A percentile compares a stretch with the other conserved stretches of the same genome.
phyloP scores from a whole-genome alignment of 1,140 invertebrate species.

The Pseudoatta argentina region DNA sequence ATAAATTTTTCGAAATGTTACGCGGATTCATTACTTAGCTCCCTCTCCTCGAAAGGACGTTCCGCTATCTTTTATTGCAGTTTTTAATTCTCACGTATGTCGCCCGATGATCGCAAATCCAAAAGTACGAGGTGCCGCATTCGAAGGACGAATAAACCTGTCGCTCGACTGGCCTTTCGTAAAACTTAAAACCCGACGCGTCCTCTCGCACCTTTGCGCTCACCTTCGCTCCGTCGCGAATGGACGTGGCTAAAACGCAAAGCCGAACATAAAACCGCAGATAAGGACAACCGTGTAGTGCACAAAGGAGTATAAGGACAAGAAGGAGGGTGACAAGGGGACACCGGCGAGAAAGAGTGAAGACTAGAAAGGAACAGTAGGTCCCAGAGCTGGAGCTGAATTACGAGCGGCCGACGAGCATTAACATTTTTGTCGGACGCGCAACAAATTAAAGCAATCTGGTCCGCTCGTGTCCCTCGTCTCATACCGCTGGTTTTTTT shows the following conservation, averaged over 20 bases:
- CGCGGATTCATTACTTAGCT: conserved; percentile 1
- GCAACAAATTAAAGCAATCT: conserved; percentile 84
- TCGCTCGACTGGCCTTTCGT: conserved; percentile 69
- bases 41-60: neutral
- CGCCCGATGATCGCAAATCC: conserved; percentile 70
- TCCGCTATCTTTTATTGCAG: neutral
- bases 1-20: neutral
- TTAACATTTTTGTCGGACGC: conserved; percentile 82
- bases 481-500: conserved; percentile 53
- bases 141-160: conserved; percentile 73
- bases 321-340: conserved; percentile 35
- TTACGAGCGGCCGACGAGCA: conserved; percentile 81
- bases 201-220: conserved; percentile 24
- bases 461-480: conserved; percentile 77
- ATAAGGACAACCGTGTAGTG: conserved; percentile 79
- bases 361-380: conserved; percentile 57
- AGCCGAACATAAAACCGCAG: conserved; percentile 82
- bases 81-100: conserved; percentile 49
- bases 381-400: conserved; percentile 70
- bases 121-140: conserved; percentile 69
- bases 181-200: conserved; percentile 72
- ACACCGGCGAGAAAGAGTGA: conserved; percentile 46
- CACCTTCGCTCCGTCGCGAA: conserved; percentile 47
- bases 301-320: conserved; percentile 59
- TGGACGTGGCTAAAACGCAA: conserved; percentile 80